Percentiles rank a stretch among this genome's conserved stretches.
Conservation (phyloP, 2,113 vertebrate species). For the Prunella himalayana region DNA sequence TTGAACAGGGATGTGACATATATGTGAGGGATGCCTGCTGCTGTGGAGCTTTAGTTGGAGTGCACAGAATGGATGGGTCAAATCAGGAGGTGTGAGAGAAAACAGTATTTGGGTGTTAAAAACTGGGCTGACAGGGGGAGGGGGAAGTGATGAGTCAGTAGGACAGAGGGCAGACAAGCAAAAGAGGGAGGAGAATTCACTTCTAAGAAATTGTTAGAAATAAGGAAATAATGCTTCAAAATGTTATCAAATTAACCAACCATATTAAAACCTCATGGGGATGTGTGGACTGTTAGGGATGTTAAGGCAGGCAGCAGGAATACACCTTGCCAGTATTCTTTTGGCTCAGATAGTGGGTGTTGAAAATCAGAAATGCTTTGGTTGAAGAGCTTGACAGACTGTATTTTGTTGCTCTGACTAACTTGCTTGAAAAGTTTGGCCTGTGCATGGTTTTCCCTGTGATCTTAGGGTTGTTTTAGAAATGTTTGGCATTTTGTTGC, state of each 20-base stretch:
- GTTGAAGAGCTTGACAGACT: background rate
- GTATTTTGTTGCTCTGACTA: background rate
- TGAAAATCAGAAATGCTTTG: background rate
- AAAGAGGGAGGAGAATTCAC: background rate
- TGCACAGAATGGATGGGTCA: background rate
- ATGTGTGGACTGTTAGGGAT: background rate
- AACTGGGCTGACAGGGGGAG: rapidly evolving
- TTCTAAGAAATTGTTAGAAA: background rate
- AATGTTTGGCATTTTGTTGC: background rate
- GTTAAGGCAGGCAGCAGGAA: background rate
- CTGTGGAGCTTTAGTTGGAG: background rate
- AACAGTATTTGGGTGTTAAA: background rate
- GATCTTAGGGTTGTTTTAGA: background rate
- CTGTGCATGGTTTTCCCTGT: background rate
- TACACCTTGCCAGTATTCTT: background rate
- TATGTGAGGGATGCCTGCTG: background rate
- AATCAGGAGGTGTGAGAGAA: background rate
- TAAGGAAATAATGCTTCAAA: background rate
- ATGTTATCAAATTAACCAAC: background rate
- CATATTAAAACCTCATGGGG: background rate
- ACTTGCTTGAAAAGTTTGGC: background rate
- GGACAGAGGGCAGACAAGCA: background rate
- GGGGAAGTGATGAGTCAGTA: background rate
- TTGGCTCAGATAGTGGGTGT: background rate
- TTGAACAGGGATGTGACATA: rapidly evolving